A percentile compares a stretch with the other conserved stretches of the same genome.
phyloP scores from a whole-genome alignment of 1,140 invertebrate genomes.

The Drosophila lacertosa region DNA sequence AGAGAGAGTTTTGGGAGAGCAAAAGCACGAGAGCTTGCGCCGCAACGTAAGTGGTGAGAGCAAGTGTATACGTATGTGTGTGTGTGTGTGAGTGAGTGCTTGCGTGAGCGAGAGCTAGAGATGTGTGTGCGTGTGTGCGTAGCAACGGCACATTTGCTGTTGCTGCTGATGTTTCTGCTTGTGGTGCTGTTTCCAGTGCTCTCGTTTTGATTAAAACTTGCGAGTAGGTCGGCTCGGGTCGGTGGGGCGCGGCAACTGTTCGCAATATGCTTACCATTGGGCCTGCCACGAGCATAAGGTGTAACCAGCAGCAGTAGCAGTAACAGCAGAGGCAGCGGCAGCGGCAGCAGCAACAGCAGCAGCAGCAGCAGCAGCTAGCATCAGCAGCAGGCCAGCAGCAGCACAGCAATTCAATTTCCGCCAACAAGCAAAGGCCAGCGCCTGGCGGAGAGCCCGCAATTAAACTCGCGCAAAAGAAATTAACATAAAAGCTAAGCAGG shows the following conservation, averaged over 20 bases:
- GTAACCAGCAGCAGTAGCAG: conserved; percentile 54
- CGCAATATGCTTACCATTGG: conserved; percentile 70
- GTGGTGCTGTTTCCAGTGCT: conserved; percentile 79
- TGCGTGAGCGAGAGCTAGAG: conserved; percentile 19
- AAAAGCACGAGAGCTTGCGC: conserved; percentile 33
- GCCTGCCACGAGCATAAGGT: conserved; percentile 61
- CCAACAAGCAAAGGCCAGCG: conserved; percentile 65
- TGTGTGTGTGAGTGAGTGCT: conserved; percentile 8
- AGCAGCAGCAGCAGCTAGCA: conserved; percentile 25
- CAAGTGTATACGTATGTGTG: no score
- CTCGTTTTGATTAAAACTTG: conserved; percentile 83
- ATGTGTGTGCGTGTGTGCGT: conserved; percentile 47
- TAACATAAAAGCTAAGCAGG: conserved; percentile 69
- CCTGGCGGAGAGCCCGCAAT: conserved; percentile 60
- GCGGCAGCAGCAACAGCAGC: conserved; percentile 12
- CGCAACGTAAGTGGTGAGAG: conserved; percentile 48
- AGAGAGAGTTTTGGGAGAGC: conserved; percentile 22
- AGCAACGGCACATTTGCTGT: conserved; percentile 43
- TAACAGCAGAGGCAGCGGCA: conserved; percentile 25
- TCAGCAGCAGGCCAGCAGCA: background rate
- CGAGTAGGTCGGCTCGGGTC: conserved; percentile 53
- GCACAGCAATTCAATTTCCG: conserved; percentile 74
- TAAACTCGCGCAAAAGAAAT: conserved; percentile 75
- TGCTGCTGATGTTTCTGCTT: no score
- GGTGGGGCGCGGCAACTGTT: conserved; percentile 66